Evolutionary conservation across 2,797 vertebrate genomes (phyloP).

Genomic region (Pteropus rufus): DNA sequence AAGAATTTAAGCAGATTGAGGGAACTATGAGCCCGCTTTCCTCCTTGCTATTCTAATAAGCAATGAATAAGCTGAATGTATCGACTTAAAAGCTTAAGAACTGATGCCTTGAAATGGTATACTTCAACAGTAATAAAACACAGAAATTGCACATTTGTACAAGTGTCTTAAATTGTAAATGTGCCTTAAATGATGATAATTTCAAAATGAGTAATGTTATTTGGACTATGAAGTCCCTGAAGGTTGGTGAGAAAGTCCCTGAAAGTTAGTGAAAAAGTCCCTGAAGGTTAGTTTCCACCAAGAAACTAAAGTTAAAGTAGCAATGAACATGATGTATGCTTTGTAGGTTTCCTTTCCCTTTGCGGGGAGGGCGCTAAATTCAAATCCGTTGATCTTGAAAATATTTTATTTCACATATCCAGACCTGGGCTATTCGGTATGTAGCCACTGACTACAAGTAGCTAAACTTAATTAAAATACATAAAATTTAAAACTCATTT

Average conservation of each 20-base stretch:
- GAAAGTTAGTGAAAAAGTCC: neutral
- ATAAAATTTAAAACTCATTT: slow-evolving; percentile 1
- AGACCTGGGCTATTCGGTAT: neutral
- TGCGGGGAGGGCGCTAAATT: neutral
- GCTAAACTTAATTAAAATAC: slow-evolving; percentile 27
- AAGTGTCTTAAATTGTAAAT: slow-evolving; percentile 25
- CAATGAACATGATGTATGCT: neutral
- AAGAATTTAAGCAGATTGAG: neutral
- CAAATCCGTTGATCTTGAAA: slow-evolving; percentile 1
- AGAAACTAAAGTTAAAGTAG: slow-evolving; percentile 23
- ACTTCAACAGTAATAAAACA: slow-evolving; percentile 30
- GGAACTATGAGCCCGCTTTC: neutral
- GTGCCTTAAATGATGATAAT: neutral
- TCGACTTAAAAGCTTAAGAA: neutral
- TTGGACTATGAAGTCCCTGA: neutral
- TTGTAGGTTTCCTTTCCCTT: neutral
- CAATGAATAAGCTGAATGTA: neutral
- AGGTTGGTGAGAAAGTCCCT: neutral
- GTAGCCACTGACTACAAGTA: neutral
- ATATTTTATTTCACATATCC: neutral
- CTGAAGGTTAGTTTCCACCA: neutral
- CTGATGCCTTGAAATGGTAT: neutral
- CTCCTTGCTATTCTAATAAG: neutral
- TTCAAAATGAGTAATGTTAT: slow-evolving; percentile 33
- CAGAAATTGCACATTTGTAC: neutral